phyloP scores from a whole-genome alignment of 2,888 invertebrate species.

The Drosophila quinaria region DNA sequence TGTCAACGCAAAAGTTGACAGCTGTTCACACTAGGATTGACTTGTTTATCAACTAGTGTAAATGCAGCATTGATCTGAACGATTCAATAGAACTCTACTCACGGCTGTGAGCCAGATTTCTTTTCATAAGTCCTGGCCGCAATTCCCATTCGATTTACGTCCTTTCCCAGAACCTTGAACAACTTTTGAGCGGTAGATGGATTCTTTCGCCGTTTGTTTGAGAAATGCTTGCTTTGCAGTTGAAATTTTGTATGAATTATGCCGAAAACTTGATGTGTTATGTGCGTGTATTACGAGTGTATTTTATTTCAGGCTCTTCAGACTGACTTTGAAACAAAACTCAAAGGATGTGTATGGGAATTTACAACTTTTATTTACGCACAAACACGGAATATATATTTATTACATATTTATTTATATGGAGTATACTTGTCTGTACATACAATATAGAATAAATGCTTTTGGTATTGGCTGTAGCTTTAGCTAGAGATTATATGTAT shows the following conservation, averaged over 20 bases:
- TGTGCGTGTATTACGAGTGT: constrained; percentile 39
- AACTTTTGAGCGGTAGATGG: constrained; percentile 30
- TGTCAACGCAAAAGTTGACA: no score
- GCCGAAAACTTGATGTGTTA: constrained; percentile 68
- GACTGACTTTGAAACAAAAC: constrained; percentile 52
- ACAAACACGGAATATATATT: constrained; percentile 39
- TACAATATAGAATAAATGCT: constrained; percentile 73
- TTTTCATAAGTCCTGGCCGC: neutral
- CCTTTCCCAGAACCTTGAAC: constrained; percentile 17
- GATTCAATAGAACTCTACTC: neutral
- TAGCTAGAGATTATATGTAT: constrained; percentile 50
- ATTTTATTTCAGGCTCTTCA: constrained; percentile 36
- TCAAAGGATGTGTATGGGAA: constrained; percentile 38
- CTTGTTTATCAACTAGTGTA: no score
- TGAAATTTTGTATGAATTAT: constrained; percentile 67
- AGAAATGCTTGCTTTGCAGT: constrained; percentile 71
- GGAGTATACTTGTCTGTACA: constrained; percentile 27
- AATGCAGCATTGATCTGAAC: no score
- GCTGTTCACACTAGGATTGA: no score
- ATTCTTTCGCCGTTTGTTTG: constrained; percentile 36
- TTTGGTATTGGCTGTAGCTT: constrained; percentile 72
- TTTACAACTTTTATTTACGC: constrained; percentile 48
- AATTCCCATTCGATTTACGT: neutral
- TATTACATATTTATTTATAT: constrained; percentile 39
- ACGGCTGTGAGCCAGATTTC: neutral